Conservation (phyloP, 64 coral and sea anemone genomes). For the Exaiptasia diaphana region DNA sequence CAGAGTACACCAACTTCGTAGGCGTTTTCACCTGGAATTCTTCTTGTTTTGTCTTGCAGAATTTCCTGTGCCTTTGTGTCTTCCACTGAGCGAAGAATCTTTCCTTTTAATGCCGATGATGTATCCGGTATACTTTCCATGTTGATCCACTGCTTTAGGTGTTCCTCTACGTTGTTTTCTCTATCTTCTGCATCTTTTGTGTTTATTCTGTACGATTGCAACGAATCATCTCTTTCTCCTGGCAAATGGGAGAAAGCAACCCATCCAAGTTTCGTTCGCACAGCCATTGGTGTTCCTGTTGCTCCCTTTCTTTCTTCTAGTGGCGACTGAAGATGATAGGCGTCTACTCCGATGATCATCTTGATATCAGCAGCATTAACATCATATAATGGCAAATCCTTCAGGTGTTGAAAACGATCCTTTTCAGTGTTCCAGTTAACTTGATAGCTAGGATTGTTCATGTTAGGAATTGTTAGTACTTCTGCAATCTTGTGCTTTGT, state of each 20-base stretch:
- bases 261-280: constrained; percentile 7
- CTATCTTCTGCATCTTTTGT: not conserved
- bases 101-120: no score
- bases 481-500: no score
- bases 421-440: constrained; percentile 28
- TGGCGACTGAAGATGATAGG: not conserved
- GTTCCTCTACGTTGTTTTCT: not conserved
- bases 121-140: not conserved
- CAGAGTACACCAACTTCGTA: no score
- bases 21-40: not conserved
- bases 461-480: constrained; percentile 2
- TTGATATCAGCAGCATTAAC: not conserved
- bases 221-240: not conserved
- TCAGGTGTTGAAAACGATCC: not conserved
- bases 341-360: not conserved
- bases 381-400: not conserved
- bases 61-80: not conserved
- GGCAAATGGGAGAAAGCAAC: not conserved
- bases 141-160: constrained; percentile 7
- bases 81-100: not conserved
- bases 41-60: not conserved
- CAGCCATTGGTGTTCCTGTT: not conserved
- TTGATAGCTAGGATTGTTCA: constrained; percentile 1
- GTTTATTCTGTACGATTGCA: not conserved
- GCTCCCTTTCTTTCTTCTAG: not conserved